These are phyloP conservation scores for Caenorhabditis afra DNA, from an alignment of 2,888 invertebrate species.

Conservation along the genomic window DNA sequence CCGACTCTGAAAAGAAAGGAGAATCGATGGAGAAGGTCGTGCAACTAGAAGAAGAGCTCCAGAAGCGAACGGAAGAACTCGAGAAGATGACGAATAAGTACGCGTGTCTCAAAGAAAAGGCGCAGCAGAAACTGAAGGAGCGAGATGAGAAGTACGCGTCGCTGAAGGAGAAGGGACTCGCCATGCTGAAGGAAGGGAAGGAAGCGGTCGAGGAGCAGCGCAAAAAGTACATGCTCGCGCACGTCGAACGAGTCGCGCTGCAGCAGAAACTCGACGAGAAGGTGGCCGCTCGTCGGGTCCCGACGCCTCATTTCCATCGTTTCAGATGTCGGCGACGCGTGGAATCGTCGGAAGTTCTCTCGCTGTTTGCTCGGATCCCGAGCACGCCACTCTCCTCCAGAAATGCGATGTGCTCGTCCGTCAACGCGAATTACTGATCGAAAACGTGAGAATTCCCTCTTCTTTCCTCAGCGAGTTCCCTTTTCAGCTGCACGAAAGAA, in stretches of 20 bases:
- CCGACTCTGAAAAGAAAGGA: not conserved
- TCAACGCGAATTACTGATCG: not conserved
- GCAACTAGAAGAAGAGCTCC: not conserved
- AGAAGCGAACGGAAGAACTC: constrained; percentile 1
- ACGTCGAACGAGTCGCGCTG: constrained; percentile 1
- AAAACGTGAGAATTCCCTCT: not conserved
- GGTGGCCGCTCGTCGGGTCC: too few relatives aligned
- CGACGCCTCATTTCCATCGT: not conserved
- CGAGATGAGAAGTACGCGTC: not conserved
- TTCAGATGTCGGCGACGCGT: not conserved
- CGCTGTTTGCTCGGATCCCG: not conserved
- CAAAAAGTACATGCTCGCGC: not conserved
- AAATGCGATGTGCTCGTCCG: not conserved
- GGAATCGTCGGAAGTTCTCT: not conserved
- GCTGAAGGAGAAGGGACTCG: not conserved
- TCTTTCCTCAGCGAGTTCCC: too few relatives aligned
- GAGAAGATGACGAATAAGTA: not conserved
- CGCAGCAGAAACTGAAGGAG: not conserved
- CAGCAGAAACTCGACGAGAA: constrained; percentile 5
- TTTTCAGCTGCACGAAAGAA: too few relatives aligned
- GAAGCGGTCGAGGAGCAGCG: not conserved
- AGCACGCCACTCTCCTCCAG: not conserved
- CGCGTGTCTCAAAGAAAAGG: not conserved
- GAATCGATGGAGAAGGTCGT: not conserved
- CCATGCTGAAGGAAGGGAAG: not conserved